Conservation (phyloP, 2,888 invertebrate species). For the Adelphocoris suturalis region DNA sequence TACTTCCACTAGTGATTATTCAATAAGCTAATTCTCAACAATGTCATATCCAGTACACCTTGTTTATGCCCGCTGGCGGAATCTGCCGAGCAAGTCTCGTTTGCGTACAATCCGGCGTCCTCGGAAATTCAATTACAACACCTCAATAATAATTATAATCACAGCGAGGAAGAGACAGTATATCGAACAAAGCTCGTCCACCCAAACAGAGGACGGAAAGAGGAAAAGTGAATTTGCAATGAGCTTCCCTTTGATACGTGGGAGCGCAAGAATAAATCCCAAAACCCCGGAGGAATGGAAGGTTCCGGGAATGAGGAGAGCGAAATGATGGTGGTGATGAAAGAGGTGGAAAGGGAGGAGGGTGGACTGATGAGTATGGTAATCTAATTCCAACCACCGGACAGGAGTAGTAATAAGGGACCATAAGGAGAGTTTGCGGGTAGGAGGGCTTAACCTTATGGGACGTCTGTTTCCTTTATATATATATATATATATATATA, state of each 20-base stretch:
- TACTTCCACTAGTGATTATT: too few species aligned
- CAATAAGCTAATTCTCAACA: too few species aligned
- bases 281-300: not conserved
- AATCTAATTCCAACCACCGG: conserved; percentile 57
- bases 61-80: too few species aligned
- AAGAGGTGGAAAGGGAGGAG: not conserved
- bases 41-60: too few species aligned
- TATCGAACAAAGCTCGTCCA: not conserved
- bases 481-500: too few species aligned
- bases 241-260: conserved; percentile 33
- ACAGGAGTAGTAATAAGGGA: conserved; percentile 67
- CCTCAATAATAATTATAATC: conserved; percentile 4
- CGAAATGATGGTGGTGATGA: not conserved
- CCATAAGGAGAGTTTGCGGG: conserved; percentile 56
- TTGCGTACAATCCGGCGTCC: not conserved
- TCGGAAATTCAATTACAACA: not conserved
- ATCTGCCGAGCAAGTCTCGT: not conserved
- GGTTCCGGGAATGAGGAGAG: not conserved
- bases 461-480: conserved; percentile 59
- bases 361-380: conserved; percentile 65
- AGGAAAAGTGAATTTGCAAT: conserved; percentile 41
- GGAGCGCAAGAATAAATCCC: conserved; percentile 25
- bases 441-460: conserved; percentile 63
- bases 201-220: conserved; percentile 1
- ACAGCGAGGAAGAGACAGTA: not conserved